Base-by-base conservation (phyloP, 1,140 invertebrate genomes). In the Pogonomyrmex californicus region DNA sequence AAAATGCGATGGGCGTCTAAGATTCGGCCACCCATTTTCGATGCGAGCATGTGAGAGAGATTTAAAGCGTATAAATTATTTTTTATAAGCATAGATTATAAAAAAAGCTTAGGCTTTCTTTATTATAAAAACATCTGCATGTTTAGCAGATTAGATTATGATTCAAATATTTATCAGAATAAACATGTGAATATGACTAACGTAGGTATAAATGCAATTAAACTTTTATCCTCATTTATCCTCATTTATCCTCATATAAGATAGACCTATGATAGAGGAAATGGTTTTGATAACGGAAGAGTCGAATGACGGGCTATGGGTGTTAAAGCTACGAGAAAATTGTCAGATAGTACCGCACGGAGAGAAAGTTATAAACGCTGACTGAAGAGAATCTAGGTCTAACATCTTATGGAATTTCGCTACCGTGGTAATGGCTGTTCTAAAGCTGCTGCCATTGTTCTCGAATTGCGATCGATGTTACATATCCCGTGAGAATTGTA, bases 381-480 rank as follows among this genome's bases (percentile, higher is more conserved):
- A 49, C 54, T 60, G 79, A 81, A 81, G 63, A 58, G 68, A 83
- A 83, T 83, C 41, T 83, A 75, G 54, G 54, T 75, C 17, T 56
- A 75, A 62, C 41, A 73, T 83, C 79, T 83, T 83, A 83, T 83
- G 56, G 79, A 75, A 83, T 83, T 47, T 83, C 44, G 36, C 41
- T 83, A 75, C 54, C 41, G 10, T 83, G 12, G 68, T 83, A 83
- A 83, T 75, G 68, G 79, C 41, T 83, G 68, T 75, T 83, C 68
- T 38, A 83, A 83, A 83, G 51, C 41, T 44, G 54, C 54, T 49
- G 41, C 54, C 54, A 83, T 83, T 83, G 68, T 83, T 83, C 79
- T 75, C 41, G 68, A 75, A 83, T 83, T 75, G 56, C 79, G 41
- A 83, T 83, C 79, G 79, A 83, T 83, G 68, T 83, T 75, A 73